Conservation (phyloP, 2,797 vertebrate genomes). For the Gambelia wislizenii region DNA sequence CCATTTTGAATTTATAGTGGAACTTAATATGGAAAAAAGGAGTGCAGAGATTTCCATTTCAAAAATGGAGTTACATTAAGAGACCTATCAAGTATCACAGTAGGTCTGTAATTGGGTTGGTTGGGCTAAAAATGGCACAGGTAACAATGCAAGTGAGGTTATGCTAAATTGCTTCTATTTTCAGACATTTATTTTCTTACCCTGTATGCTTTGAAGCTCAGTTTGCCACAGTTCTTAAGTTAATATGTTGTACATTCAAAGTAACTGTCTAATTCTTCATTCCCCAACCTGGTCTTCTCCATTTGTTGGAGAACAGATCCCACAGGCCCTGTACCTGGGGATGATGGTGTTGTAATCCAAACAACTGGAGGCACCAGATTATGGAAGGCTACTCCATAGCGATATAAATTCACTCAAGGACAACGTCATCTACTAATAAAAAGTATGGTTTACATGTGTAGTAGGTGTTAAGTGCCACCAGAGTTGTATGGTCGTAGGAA, state of each 20-base stretch:
- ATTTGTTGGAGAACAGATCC: background rate
- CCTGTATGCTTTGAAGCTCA: constrained; percentile 11
- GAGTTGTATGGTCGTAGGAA: background rate
- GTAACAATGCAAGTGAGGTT: constrained; percentile 65
- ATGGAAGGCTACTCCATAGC: background rate
- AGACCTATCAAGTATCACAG: constrained; percentile 72
- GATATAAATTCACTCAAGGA: background rate
- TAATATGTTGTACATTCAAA: background rate
- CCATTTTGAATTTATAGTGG: constrained; percentile 53
- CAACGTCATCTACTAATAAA: too few species aligned
- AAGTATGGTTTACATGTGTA: too few species aligned
- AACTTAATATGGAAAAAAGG: background rate
- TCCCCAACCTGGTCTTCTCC: background rate
- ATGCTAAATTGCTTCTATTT: constrained; percentile 75
- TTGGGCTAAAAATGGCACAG: constrained; percentile 76
- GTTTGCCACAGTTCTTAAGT: constrained; percentile 22
- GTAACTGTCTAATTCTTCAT: background rate
- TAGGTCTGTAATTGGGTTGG: constrained; percentile 77
- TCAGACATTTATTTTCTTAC: constrained; percentile 70
- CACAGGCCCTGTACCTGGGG: background rate
- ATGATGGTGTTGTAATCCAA: background rate
- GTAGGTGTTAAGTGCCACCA: background rate
- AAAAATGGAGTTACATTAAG: constrained; percentile 71
- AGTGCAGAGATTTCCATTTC: constrained; percentile 76
- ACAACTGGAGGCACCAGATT: background rate